phyloP scores from a whole-genome alignment of 2,888 invertebrate species.

The Phanerotoma sp. region DNA sequence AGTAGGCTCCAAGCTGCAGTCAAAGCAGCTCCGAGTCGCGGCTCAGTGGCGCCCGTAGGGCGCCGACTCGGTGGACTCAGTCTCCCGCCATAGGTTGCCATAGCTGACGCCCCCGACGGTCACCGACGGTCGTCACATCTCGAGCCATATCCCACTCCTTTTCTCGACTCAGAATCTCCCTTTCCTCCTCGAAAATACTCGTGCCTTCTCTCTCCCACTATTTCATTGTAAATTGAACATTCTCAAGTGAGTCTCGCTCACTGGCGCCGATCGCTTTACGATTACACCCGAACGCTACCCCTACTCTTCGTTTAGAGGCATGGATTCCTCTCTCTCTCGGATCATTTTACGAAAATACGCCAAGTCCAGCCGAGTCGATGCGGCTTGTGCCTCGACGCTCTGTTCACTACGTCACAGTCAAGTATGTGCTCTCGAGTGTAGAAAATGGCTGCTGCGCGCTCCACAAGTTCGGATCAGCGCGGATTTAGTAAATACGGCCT shows the following conservation, averaged over 20 bases:
- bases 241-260: background rate
- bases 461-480: constrained; percentile 48
- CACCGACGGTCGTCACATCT: constrained; percentile 29
- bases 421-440: constrained; percentile 55
- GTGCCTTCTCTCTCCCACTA: constrained; percentile 13
- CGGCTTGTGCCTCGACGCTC: constrained; percentile 22
- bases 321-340: background rate
- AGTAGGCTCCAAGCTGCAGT: constrained; percentile 1
- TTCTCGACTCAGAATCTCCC: constrained; percentile 1
- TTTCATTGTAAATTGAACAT: constrained; percentile 13
- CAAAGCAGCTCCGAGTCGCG: constrained; percentile 34
- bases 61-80: constrained; percentile 48
- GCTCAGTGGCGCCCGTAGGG: constrained; percentile 51
- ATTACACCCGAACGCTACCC: background rate
- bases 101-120: constrained; percentile 38
- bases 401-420: constrained; percentile 42
- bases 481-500: constrained; percentile 49
- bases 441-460: constrained; percentile 57
- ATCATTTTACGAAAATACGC: constrained; percentile 8
- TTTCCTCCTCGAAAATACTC: constrained; percentile 3
- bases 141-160: background rate
- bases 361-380: constrained; percentile 3
- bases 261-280: background rate
- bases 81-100: constrained; percentile 41
- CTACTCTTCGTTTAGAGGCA: background rate